Base-by-base conservation (phyloP, 1,140 invertebrate genomes). In the Neomicropteryx cornuta region DNA sequence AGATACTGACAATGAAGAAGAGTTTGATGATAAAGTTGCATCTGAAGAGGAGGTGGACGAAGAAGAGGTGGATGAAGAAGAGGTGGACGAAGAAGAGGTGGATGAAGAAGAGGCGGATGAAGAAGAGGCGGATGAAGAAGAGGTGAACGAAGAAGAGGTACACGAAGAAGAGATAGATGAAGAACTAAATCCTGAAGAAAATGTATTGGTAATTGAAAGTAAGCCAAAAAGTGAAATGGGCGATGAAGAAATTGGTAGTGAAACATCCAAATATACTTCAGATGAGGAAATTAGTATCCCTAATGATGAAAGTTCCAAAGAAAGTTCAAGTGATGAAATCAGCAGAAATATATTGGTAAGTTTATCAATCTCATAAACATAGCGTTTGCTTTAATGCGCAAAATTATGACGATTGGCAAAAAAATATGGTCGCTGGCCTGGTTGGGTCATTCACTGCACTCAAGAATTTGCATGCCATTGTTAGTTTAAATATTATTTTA, bases 1-100 rank as follows among this genome's bases (percentile, higher is more conserved):
- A 35, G 44, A 43, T 17, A 47, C 45, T 44, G 19, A 43, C 20
- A 44, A 44, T 20, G 39, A 36, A 33, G 41, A 44, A 14, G 36
- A 38, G 14, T 33, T 38, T 27, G 36, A 28, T 28, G 21, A 36
- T 14, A 33, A 24, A 27, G 31, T 36, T 19, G 33, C 33, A 19
- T 39, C 44, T 28, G 42, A 51, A 21, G 48, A 29, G 28, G 43
- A 44, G 23, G 40, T 32, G 32, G 35, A 38, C n/a, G 29, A 17
- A 14, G 33, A 31, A 3, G 21, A 6, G 3, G 37, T 32, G 19
- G 17, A n/a, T n/a, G n/a, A n/a, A n/a, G n/a, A 32, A 16, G 19
- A 21, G 17, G 28, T 11, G 19, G 29, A 33, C 10, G 11, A 32
- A 39, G 6, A 13, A 18, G n/a, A 35, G 30, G 31, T 6, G 19